These are phyloP conservation scores for Chelon auratus DNA, from an alignment of 2,797 vertebrate genomes.

Conservation along the genomic window DNA sequence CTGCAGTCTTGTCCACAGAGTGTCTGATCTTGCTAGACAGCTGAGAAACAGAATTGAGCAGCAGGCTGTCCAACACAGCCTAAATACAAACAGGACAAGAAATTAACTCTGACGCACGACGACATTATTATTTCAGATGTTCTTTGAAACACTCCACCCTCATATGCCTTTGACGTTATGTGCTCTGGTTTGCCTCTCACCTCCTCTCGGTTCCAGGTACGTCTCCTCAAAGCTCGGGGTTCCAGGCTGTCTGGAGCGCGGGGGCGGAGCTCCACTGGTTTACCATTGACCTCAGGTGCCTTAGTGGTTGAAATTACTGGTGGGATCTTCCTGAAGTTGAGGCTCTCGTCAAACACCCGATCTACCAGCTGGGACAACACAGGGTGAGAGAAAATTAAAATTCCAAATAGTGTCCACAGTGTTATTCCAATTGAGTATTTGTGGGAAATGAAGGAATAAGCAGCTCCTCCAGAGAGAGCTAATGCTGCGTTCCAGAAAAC, in stretches of 20 bases:
- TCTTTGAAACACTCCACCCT: neutral
- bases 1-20: slow-evolving; percentile 95
- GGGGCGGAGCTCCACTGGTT: slow-evolving; percentile 88
- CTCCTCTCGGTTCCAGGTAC: slow-evolving; percentile 98
- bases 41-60: slow-evolving; percentile 96
- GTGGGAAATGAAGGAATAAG: slow-evolving; percentile 26
- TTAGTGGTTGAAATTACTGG: slow-evolving; percentile 90
- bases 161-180: neutral
- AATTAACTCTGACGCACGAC: neutral
- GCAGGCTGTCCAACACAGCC: slow-evolving; percentile 96
- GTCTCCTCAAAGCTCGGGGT: slow-evolving; percentile 92
- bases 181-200: slow-evolving; percentile 75
- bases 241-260: slow-evolving; percentile 89
- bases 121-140: neutral
- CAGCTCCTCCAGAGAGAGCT: slow-evolving; percentile 2
- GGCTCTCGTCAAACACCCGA: slow-evolving; percentile 98
- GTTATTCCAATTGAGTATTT: neutral
- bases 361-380: slow-evolving; percentile 90
- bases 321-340: slow-evolving; percentile 98
- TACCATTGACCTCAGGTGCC: slow-evolving; percentile 91
- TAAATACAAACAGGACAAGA: slow-evolving; percentile 62
- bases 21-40: slow-evolving; percentile 96
- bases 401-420: neutral
- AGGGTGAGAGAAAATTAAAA: neutral
- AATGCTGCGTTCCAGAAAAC: neutral